Percentiles rank a stretch among this genome's conserved stretches.
Evolutionary conservation across 1,140 invertebrate species (phyloP).

Genomic region (Trachymyrmex septentrionalis): DNA sequence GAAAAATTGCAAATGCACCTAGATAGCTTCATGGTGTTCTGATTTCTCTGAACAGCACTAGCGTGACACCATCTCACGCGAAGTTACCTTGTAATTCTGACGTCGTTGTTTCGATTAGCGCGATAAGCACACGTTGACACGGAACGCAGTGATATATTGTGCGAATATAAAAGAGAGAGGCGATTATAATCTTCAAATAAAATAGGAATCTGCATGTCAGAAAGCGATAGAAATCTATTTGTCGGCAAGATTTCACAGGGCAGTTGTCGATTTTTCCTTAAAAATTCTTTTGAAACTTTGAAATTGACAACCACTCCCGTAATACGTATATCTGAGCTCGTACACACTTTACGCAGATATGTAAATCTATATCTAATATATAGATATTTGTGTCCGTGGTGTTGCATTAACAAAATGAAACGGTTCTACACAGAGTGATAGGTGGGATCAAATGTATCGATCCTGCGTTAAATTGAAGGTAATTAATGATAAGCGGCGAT

Average conservation of each 20-base stretch:
- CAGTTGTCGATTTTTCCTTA: no score
- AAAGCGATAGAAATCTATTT: conserved; percentile 27
- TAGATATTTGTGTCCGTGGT: background rate
- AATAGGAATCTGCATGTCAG: conserved; percentile 27
- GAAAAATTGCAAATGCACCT: conserved; percentile 27
- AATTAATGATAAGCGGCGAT: conserved; percentile 45
- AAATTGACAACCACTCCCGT: background rate
- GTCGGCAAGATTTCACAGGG: background rate
- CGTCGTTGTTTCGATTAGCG: conserved; percentile 56
- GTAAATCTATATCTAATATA: background rate
- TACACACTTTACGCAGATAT: background rate
- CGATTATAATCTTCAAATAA: conserved; percentile 51
- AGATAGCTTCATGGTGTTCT: conserved; percentile 38
- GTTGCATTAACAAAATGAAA: background rate
- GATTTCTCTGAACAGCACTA: conserved; percentile 41
- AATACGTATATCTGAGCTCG: no score
- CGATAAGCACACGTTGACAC: conserved; percentile 52
- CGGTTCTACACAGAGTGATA: background rate
- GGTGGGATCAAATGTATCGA: conserved; percentile 6
- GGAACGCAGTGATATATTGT: conserved; percentile 36
- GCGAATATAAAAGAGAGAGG: conserved; percentile 38
- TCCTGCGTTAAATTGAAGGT: conserved; percentile 16
- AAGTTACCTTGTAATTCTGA: conserved; percentile 53
- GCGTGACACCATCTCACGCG: conserved; percentile 45
- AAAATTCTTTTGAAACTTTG: no score